Base-by-base conservation (phyloP, 2,113 vertebrate genomes). In the Perca flavescens region DNA sequence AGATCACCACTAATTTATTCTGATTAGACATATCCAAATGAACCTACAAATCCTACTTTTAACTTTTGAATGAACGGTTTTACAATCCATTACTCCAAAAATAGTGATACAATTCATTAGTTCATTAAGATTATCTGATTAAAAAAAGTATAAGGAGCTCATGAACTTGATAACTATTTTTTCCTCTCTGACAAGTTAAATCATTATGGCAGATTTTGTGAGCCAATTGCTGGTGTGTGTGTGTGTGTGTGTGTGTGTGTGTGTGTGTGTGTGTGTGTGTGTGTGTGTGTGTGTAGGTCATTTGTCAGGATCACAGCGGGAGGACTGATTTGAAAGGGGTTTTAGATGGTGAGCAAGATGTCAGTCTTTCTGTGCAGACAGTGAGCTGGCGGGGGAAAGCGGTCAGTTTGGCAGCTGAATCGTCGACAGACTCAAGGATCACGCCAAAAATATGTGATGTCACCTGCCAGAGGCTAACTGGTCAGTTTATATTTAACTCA, bases 401-500 rank as follows among this genome's bases (percentile, higher is more conserved):
- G 36, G 67, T 62, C 53, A 31, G n/a, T 74, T 79, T 80, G 82
- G 87, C 76, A 84, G 90, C 53, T 50, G 74, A 74, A 73, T 61
- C 28, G 19, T 64, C 34, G 40, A 79, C 36, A 66, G 71, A 52
- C 82, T 77, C 7, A 2, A 47, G 69, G 56, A n/a, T 77, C 9
- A 1, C 58, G 86, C 88, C 81, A 88, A 77, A 79, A 86, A 80
- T 57, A 28, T 67, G 71, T 19, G 34, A 31, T 13, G 63, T 86
- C 86, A 86, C 82, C 70, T 87, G 86, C 83, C 86, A 91, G 85
- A 77, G 78, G 76, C 80, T 84, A 67, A 83, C 74, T 58, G 60
- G 71, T 65, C 49, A 19, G 57, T 86, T 83, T 89, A 80, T 87
- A 83, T 90, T 91, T 90, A 88, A 87, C 82, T 77, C 77, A 25